Evolutionary conservation across 1,140 invertebrate species (phyloP), one percentile per base, ranked within the genome.

Genomic region (Cyphomyrmex costatus): DNA sequence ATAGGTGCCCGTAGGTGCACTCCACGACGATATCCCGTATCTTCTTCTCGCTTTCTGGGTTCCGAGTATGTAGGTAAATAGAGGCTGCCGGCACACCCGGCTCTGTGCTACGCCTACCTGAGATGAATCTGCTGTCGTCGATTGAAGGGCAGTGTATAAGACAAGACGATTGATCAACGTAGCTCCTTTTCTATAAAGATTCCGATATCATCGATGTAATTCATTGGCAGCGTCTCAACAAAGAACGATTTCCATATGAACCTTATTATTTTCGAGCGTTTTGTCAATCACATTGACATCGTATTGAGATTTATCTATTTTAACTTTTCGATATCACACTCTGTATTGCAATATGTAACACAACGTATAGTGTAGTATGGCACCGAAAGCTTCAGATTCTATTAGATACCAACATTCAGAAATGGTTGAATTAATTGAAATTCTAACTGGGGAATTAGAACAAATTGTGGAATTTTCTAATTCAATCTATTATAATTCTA

Each of bases 41-140:
- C 85, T 73, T 30, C 42, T 63, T 71, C 56, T 71, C 36, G 46
- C 49, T 65, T 56, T 63, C 79, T 82, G 51, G 53, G 66, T 82
- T 51, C 19, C 24, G 82, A 21, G 46, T 78, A 85, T 85, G 60
- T 78, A 65, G 71, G 82, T 85, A 85, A 85, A 85, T 78, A 66
- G 74, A 85, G 73, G 73, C 82, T 58, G 73, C 60, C 30, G 82
- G 46, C 49, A 36, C 71, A 21, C 70, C 71, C 73, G 82, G 30
- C 30, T 78, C 74, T 36, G 82, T 42, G 73, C 58, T 85, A 85
- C 82, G 82, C 73, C 80, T 84, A 84, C 27, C 51, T 33, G 58
- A 63, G 82, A 78, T 76, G 82, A 63, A 78, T 78, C 71, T 78
- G 71, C 82, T 65, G 71, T 78, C 74, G 58, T 85, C 82, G 73